Evolutionary conservation across 1,140 invertebrate species (phyloP), one percentile per base, ranked within the genome.

Genomic region (Tribolium castaneum): DNA sequence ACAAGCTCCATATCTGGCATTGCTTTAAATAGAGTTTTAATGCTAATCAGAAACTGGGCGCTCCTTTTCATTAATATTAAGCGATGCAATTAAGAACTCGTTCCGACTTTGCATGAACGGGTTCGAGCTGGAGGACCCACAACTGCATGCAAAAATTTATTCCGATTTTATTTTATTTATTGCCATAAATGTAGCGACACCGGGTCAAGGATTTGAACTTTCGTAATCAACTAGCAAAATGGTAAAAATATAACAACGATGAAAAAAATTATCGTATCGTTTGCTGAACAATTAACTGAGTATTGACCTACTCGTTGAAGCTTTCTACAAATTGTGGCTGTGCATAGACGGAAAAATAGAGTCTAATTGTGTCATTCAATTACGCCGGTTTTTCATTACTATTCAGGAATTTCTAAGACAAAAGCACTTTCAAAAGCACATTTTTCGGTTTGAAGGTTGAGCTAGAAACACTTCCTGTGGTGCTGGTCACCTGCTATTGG

Each of bases 41-140:
- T 66, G 59, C 59, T 66, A 66, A 66, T 66, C 59, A 35, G 30
- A 22, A 66, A 39, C 45, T 34, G 25, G 70, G 45, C 70, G 70
- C 70, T 72, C 70, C 70, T 34, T 51, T 72, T 72, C 70, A 72
- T 72, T 51, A 72, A 72, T 72, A 30, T 72, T 34, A 22, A 72
- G 39, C 39, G 70, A 72, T 50, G 35, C 25, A 72, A 72, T 72
- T 72, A 72, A 49, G 25, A 72, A 72, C 70, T 50, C 16, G 70
- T 50, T 72, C 14, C 59, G 56, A 14, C 52, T 50, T 50, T 56
- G 52, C 14, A 70, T 70, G 30, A 16, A 71, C 66, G 12, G 66
- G 35, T 71, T 71, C 6, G 52, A 59, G 19, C 10, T 14, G 30
- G 2, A 45, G n/a, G n/a, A 45, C n/a, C 39, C 1, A 10, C 7